Evolutionary conservation across 2,113 vertebrate species (phyloP), one percentile per base, ranked within the genome.

Genomic region (Oncorhynchus clarkii): DNA sequence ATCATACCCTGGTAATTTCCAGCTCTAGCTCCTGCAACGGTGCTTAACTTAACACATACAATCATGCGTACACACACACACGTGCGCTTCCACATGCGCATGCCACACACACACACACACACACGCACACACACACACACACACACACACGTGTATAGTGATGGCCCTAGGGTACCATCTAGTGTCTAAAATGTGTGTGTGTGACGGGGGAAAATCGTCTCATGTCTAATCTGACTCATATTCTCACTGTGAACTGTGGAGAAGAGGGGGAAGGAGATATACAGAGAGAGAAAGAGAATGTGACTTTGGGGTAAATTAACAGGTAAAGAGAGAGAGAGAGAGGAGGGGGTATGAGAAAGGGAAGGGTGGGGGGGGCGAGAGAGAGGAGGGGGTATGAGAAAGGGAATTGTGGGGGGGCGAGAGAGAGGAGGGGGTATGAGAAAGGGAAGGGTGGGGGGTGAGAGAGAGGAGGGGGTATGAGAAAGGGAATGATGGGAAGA

Each of bases 161-260:
- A 54, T 16, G 24, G 71, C 26, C 13, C 11, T 24, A 72, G 13
- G 16, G 67, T 39, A 18, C 67, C 67, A 68, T 68, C 67, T 68
- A 68, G 67, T 68, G 67, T 8, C 16, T 26, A 39, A 11, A 18
- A 14, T 83, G 83, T 74, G 70, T 64, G 70, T 64, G 70, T 64
- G 69, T 68, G 85, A 90, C 89, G 8, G 88, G 89, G 85, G 69
- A 79, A 80, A 78, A 83, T 85, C 89, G 83, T 85, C 80, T 75
- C 76, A 71, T 81, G 74, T 88, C 88, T 88, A 84, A 88, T 88
- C 89, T 86, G 84, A 80, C 67, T 83, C 48, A 22, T 85, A 82
- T 80, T 81, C 82, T 86, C 11, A 45, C 80, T 83, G 76, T 77
- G 76, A 76, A 76, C 80, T 74, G 76, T 12, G 20, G 48, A 67